Base-by-base conservation (phyloP, 1,140 invertebrate species). In the Leptonema lineaticorne region DNA sequence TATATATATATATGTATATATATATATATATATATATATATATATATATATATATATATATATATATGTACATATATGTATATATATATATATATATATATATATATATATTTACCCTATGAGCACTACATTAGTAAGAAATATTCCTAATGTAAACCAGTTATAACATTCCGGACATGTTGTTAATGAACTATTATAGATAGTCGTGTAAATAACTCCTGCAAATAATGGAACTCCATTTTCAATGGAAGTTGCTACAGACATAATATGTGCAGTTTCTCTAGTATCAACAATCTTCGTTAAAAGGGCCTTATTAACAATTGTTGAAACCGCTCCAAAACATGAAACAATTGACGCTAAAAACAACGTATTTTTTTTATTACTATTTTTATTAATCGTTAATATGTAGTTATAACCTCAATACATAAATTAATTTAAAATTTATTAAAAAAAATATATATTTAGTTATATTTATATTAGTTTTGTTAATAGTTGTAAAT, bases 201-300 rank as follows among this genome's bases (percentile, higher is more conserved):
- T n/a, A n/a, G n/a, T n/a, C n/a, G n/a, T 86, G 67, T 89, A 91
- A 0, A 89, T 63, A 5, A 85, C 82, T 0, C 85, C 82, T 5
- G 86, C 82, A 7, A 84, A 69, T 24, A 90, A 77, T 18, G 87
- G 87, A 33, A 83, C 78, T 41, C 89, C 74, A 9, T 85, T 85
- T 75, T 90, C 89, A 30, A 88, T 75, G 9, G 84, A 83, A 37
- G 85, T 84, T 76, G 85, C 84, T 22, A 89, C 76, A 0, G 88
- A 86, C 70, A 88, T 88, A 28, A 87, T 81, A 76, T 86, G 85
- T 75, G 89, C 89, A 67, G 87, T 80, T 75, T 91, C 89, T 26
- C 86, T 81, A 5, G 79, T 45, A 1, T 85, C 84, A n/a, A 89
- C 81, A 27, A 86, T 83, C 75, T 90, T 90, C 0, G 89, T 87